Evolutionary conservation across 2,797 vertebrate genomes (phyloP).

Genomic region (Acipenser oxyrinchus): DNA sequence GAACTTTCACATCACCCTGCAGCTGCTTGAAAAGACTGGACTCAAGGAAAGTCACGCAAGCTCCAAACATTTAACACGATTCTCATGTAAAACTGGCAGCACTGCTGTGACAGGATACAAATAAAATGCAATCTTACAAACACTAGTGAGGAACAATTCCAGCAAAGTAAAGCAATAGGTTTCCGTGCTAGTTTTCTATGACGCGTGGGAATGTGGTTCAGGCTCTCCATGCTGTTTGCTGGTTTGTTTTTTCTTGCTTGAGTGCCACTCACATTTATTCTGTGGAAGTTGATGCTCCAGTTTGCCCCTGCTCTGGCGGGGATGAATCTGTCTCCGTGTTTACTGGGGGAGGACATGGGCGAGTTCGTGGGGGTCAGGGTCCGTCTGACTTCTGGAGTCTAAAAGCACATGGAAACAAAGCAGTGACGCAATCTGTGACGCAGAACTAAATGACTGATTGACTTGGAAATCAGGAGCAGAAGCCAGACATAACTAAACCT

Average conservation of each 20-base stretch:
- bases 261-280: constrained; percentile 78
- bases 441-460: constrained; percentile 8
- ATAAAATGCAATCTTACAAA: not conserved
- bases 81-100: too few species aligned
- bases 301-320: constrained; percentile 94
- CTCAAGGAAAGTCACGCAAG: constrained; percentile 11
- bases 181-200: too few species aligned
- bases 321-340: constrained; percentile 94
- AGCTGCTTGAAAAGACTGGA: not conserved
- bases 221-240: too few species aligned
- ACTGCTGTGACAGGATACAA: too few species aligned
- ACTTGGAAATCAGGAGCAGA: constrained; percentile 36
- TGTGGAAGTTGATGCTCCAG: constrained; percentile 97
- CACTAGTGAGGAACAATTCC: not conserved
- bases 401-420: constrained; percentile 20
- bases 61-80: not conserved
- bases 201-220: too few species aligned
- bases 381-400: constrained; percentile 70
- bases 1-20: too few species aligned
- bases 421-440: not conserved
- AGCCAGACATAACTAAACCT: constrained; percentile 6
- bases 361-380: constrained; percentile 90
- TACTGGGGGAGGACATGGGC: constrained; percentile 91
- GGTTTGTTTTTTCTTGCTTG: too few species aligned
- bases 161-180: too few species aligned